Percentiles rank a stretch among this genome's conserved stretches.
phyloP scores from a whole-genome alignment of 2,797 vertebrate species.

The Pipistrellus kuhlii region DNA sequence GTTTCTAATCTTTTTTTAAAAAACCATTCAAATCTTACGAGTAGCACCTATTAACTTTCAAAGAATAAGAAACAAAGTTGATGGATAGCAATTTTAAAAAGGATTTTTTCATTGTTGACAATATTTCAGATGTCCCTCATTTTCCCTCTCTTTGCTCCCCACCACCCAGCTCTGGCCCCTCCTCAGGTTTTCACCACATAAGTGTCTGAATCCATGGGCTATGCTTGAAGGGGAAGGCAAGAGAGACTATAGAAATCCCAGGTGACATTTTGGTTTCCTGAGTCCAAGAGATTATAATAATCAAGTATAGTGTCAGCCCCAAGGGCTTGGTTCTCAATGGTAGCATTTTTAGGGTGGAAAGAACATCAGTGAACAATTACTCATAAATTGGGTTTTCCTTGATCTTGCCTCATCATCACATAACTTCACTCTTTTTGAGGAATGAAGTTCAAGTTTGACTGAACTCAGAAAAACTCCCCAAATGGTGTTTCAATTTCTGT shows the following conservation, averaged over 20 bases:
- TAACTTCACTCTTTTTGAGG: not conserved
- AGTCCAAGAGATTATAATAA: conserved; percentile 48
- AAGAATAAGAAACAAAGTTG: conserved; percentile 20
- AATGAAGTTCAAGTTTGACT: conserved; percentile 65
- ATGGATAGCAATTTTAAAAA: not conserved
- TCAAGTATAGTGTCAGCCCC: not conserved
- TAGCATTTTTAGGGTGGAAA: conserved; percentile 37
- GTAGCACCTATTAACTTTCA: not conserved
- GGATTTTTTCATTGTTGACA: too few relatives aligned
- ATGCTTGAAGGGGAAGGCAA: not conserved
- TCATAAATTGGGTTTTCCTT: conserved; percentile 17
- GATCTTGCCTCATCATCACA: not conserved
- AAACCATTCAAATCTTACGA: not conserved
- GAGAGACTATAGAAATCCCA: conserved; percentile 54
- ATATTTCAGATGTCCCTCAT: too few relatives aligned
- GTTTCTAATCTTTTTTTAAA: not conserved
- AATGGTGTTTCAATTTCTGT: conserved; percentile 54
- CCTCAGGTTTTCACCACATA: too few relatives aligned
- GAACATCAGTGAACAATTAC: conserved; percentile 27
- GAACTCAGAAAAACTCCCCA: conserved; percentile 30
- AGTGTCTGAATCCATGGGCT: too few relatives aligned
- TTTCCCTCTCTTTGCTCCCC: too few relatives aligned
- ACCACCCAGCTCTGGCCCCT: too few relatives aligned
- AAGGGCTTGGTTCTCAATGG: conserved; percentile 41
- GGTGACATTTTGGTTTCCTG: conserved; percentile 47